Evolutionary conservation across 2,888 invertebrate species (phyloP).

Genomic region (Argyresthia goedartella): DNA sequence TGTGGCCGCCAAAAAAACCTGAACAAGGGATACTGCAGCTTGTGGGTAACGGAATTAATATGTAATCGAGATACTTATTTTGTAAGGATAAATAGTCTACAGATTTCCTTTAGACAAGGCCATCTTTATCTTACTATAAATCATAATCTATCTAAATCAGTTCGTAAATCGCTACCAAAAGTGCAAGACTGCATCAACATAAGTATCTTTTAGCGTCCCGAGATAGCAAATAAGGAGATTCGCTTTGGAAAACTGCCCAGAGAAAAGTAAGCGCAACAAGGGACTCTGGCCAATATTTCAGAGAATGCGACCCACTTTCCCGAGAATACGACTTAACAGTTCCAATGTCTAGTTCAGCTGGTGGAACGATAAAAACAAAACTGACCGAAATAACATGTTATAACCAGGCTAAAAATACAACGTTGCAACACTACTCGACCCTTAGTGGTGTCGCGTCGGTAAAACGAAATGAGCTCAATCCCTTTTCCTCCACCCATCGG

Average conservation of each 20-base stretch:
- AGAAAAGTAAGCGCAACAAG: constrained; percentile 1
- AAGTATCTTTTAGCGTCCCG: no score
- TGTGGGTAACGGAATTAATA: no score
- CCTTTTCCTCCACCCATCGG: no score
- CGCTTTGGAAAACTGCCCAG: not conserved
- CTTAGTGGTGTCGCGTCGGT: constrained; percentile 3
- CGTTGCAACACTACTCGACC: constrained; percentile 11
- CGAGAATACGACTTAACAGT: constrained; percentile 3
- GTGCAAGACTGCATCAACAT: no score
- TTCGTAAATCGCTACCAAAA: no score
- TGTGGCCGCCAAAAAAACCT: no score
- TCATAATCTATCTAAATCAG: no score
- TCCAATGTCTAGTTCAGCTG: constrained; percentile 59
- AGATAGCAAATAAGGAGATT: not conserved
- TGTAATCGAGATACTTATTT: no score
- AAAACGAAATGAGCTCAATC: constrained; percentile 10
- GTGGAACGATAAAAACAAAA: constrained; percentile 19
- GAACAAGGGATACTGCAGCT: no score
- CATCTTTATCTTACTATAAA: no score
- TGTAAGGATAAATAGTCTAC: no score
- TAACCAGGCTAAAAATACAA: constrained; percentile 19
- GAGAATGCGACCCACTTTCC: constrained; percentile 8
- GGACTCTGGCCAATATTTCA: not conserved
- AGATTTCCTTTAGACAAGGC: no score
- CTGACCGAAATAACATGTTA: constrained; percentile 19